A percentile compares a stretch with the other conserved stretches of the same genome.
Evolutionary conservation across 2,797 vertebrate genomes (phyloP).

Genomic region (Cichlasoma orientale): DNA sequence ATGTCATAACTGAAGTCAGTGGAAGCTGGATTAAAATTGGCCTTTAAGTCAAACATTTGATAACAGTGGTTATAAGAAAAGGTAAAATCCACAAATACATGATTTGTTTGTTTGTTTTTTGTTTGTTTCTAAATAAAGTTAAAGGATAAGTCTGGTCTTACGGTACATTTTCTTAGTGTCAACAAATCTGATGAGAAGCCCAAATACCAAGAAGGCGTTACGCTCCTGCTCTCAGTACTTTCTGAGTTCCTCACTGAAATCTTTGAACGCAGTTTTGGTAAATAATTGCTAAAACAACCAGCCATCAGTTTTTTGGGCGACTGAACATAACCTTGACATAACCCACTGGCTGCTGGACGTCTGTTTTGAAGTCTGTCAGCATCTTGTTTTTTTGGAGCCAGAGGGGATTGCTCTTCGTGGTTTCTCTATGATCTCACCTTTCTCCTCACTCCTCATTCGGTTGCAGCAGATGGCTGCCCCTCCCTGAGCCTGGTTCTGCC

Average conservation of each 20-base stretch:
- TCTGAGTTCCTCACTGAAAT: not conserved
- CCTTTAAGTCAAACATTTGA: not conserved
- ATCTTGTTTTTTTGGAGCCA: not conserved
- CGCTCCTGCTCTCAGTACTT: not conserved
- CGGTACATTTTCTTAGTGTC: not conserved
- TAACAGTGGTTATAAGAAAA: slow-evolving; percentile 33
- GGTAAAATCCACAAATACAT: slow-evolving; percentile 18
- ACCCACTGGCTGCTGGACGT: not conserved
- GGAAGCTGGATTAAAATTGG: not conserved
- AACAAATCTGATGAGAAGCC: slow-evolving; percentile 4
- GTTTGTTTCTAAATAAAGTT: not conserved
- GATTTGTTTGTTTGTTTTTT: too few relatives aligned
- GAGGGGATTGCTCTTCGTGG: not conserved
- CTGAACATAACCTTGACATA: too few relatives aligned
- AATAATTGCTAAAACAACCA: too few relatives aligned
- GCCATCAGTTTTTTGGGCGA: too few relatives aligned
- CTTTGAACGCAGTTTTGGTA: too few relatives aligned
- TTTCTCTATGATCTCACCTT: not conserved
- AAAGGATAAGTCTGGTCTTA: not conserved
- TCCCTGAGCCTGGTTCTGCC: not conserved
- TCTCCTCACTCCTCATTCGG: too few relatives aligned
- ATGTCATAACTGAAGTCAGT: not conserved
- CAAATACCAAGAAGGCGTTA: not conserved
- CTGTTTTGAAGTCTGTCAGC: not conserved
- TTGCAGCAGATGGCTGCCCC: too few relatives aligned